Evolutionary conservation across 2,113 vertebrate species (phyloP).

Genomic region (Tragelaphus scriptus): DNA sequence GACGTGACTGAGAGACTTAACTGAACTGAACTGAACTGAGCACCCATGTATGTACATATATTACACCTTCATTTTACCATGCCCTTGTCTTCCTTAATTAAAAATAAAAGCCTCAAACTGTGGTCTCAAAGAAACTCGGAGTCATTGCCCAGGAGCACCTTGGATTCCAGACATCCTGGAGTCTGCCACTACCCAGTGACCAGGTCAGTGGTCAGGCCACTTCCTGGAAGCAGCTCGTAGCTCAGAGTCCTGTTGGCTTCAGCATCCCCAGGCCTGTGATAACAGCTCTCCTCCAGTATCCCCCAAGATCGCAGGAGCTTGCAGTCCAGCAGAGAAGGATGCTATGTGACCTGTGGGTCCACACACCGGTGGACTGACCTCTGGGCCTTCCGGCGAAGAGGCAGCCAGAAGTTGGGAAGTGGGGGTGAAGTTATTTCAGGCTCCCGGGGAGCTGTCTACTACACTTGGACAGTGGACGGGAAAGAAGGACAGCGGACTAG

Average conservation of each 20-base stretch:
- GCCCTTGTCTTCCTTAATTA: neutral
- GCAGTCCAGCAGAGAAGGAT: accelerated
- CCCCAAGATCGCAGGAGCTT: accelerated
- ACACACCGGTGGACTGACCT: accelerated
- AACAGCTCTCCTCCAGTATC: accelerated
- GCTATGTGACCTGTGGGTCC: neutral
- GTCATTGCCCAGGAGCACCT: accelerated
- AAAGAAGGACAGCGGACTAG: accelerated
- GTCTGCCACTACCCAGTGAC: accelerated
- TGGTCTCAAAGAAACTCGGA: accelerated
- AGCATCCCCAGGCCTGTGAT: accelerated
- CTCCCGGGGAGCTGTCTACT: accelerated
- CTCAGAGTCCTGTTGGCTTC: accelerated
- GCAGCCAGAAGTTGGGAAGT: accelerated
- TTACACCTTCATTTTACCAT: accelerated
- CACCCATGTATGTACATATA: accelerated
- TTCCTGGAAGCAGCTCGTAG: accelerated
- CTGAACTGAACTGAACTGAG: neutral
- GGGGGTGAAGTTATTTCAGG: accelerated
- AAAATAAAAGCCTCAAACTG: neutral
- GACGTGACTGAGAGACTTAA: neutral
- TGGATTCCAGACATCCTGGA: too few species aligned
- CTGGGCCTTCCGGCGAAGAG: accelerated
- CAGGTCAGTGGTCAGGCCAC: too few species aligned
- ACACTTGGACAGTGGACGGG: accelerated